phyloP scores from a whole-genome alignment of 1,140 invertebrate species.

The Meloidogyne chitwoodi region DNA sequence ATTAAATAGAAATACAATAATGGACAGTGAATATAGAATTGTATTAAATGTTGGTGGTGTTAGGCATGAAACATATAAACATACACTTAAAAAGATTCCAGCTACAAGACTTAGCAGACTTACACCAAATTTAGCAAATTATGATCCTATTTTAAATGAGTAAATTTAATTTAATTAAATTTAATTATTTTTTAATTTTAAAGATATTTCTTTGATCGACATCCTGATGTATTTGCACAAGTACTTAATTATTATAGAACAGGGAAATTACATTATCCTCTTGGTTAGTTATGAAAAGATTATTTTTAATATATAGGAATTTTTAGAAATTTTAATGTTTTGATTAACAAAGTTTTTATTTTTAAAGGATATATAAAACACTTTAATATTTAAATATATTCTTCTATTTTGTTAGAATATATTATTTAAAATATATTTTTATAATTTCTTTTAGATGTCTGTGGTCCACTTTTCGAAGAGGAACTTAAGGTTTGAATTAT shows the following conservation, averaged over 20 bases:
- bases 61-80: conserved; percentile 91
- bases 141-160: conserved; percentile 91
- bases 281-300: conserved; percentile 30
- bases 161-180: conserved; percentile 88
- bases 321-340: too few relatives aligned
- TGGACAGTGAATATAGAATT: conserved; percentile 42
- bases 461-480: conserved; percentile 93
- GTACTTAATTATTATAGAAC: conserved; percentile 84
- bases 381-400: too few relatives aligned
- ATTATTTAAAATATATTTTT: neutral
- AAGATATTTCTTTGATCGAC: conserved; percentile 86
- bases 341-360: too few relatives aligned
- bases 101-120: conserved; percentile 79
- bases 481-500: conserved; percentile 65
- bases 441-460: conserved; percentile 71
- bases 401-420: neutral
- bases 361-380: too few relatives aligned
- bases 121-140: conserved; percentile 84
- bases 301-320: too few relatives aligned
- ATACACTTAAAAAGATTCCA: conserved; percentile 86
- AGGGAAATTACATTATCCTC: conserved; percentile 61
- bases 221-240: conserved; percentile 93
- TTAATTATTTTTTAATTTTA: neutral
- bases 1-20: conserved; percentile 19
- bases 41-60: conserved; percentile 75